Base-by-base conservation (phyloP, 2,113 vertebrate genomes). In the Lethenteron camtschaticum region DNA sequence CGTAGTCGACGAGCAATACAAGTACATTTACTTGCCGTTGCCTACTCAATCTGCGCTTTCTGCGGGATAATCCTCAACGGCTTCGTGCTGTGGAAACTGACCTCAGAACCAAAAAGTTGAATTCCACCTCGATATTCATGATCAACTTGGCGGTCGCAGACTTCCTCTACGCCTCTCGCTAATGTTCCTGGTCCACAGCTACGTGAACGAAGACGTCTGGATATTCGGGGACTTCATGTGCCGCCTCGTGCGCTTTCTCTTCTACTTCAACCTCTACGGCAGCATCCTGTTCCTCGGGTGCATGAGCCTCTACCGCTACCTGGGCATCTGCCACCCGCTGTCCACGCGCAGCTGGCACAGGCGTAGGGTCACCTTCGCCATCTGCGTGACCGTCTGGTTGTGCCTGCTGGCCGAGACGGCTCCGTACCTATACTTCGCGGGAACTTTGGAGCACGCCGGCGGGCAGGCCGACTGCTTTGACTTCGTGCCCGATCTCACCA, bases 211-310 rank as follows among this genome's bases (percentile, higher is more conserved):
- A 10, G 88, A 94, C 73, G 81, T 91, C 81, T 97, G 94, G 90
- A 91, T 88, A 11, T 96, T 96, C 77, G 79, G 83, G 0, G 84
- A 81, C 9, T 78, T 76, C 7, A 71, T 96, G 72, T 97, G 94
- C 76, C 96, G 96, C 77, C 73, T 94, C 9, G 86, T 95, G 11
- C 90, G 88, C 71, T 96, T 96, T 79, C 81, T 97, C 55, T 97
- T 96, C 76, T 97, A 96, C 77, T 82, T 87, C 76, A 96, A 97
- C 77, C 81, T 96, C 18, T 97, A 97, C 70, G 87, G 89, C 79
- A 90, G 79, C 79, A 91, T 96, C 78, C 83, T 95, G 12, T 99
- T 99, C 79, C 83, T 96, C 74, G 87, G 84, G 69, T 96, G 90
- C 72, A 91, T 99, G 82, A 99, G 89, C 72, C 68, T 90, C 71